Evolutionary conservation across 2,797 vertebrate genomes (phyloP).

Genomic region (Alca torda): DNA sequence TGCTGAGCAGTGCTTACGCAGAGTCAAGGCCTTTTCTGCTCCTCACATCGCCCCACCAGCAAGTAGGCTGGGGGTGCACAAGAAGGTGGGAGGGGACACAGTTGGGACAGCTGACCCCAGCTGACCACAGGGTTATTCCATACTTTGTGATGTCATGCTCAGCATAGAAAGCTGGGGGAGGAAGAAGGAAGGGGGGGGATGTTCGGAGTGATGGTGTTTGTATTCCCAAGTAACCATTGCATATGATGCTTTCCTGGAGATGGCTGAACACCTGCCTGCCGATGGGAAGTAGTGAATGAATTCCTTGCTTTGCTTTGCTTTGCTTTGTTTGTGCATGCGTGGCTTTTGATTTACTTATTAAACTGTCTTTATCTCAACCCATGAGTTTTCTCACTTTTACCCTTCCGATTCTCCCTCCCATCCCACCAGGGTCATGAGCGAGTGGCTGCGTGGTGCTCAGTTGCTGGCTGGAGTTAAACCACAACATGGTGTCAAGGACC

Average conservation of each 20-base stretch:
- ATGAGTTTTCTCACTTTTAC: not conserved
- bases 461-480: not conserved
- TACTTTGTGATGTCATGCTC: not conserved
- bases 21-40: not conserved
- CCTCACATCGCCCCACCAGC: not conserved
- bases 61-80: not conserved
- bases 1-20: not conserved
- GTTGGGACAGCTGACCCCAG: not conserved
- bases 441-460: not conserved
- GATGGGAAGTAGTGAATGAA: not conserved
- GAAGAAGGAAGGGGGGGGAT: not conserved
- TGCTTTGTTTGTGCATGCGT: not conserved
- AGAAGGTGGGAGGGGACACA: not conserved
- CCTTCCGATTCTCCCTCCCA: not conserved
- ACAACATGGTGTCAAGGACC: not conserved
- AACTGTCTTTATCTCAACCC: not conserved
- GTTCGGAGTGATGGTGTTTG: not conserved
- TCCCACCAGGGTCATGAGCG: not conserved
- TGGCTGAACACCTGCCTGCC: not conserved
- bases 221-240: not conserved
- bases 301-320: not conserved
- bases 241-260: not conserved
- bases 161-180: not conserved
- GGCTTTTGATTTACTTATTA: not conserved
- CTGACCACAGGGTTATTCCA: not conserved